A percentile compares a stretch with the other conserved stretches of the same genome.
phyloP scores from a whole-genome alignment of 2,797 vertebrate genomes.

The Avahi laniger region DNA sequence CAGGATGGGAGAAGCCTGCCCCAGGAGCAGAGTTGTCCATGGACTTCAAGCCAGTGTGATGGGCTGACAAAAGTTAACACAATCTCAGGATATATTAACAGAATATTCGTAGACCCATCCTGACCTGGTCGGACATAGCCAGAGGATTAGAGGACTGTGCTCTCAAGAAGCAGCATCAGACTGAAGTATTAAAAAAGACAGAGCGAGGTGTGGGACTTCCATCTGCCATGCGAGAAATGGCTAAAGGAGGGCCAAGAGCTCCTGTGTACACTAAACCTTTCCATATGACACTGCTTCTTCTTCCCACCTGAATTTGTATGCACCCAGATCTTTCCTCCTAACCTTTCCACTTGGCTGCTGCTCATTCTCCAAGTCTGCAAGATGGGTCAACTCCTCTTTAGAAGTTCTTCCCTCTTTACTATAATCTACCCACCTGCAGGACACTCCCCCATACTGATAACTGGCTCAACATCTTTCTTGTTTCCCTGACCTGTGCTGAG shows the following conservation, averaged over 20 bases:
- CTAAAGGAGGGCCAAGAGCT: neutral
- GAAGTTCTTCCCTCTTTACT: neutral
- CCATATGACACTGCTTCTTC: neutral
- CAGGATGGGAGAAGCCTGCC: rapidly evolving
- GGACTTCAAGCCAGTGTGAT: neutral
- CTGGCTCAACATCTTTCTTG: neutral
- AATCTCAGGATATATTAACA: neutral
- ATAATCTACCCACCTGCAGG: neutral
- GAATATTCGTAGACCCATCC: neutral
- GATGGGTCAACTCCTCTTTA: neutral
- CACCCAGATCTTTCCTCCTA: neutral
- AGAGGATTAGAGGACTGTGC: neutral
- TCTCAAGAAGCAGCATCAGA: neutral
- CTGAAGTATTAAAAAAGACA: neutral
- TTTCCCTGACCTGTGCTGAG: neutral
- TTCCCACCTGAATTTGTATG: neutral
- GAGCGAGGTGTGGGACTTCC: neutral
- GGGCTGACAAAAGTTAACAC: neutral
- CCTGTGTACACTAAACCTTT: neutral
- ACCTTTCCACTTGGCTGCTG: neutral
- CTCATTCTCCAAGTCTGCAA: neutral
- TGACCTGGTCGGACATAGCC: neutral
- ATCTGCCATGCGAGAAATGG: neutral
- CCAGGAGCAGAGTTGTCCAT: neutral
- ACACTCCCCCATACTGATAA: neutral